Percentiles rank a stretch among this genome's conserved stretches.
phyloP scores from a whole-genome alignment of 2,797 vertebrate species.

The Pachyuromys duprasi region DNA sequence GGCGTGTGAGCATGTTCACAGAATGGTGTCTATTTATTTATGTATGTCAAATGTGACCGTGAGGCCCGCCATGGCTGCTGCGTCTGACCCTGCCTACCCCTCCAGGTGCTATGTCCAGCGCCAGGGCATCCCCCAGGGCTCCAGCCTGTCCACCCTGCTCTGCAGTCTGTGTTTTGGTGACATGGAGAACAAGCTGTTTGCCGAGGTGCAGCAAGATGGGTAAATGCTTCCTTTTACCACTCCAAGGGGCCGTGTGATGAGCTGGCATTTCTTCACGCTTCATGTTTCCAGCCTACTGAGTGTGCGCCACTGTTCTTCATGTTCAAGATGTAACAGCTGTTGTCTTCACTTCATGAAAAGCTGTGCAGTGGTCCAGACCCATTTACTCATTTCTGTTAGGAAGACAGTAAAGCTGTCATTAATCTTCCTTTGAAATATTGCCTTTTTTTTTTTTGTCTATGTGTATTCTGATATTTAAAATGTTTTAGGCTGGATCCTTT shows the following conservation, averaged over 20 bases:
- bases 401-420: background rate
- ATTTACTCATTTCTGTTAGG: background rate
- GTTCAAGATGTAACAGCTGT: background rate
- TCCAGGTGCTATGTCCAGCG: conserved; percentile 92
- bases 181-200: conserved; percentile 94
- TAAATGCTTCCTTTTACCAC: conserved; percentile 75
- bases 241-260: background rate
- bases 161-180: conserved; percentile 97
- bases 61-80: rapidly evolving
- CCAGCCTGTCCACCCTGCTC: conserved; percentile 92
- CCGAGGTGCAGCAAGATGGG: conserved; percentile 89
- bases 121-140: conserved; percentile 96
- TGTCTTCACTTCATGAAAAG: background rate
- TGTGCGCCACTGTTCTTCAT: rapidly evolving
- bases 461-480: background rate
- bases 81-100: rapidly evolving
- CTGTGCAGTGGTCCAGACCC: rapidly evolving
- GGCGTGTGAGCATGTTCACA: background rate
- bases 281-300: too few species aligned
- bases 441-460: background rate
- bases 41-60: rapidly evolving
- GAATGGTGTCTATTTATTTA: background rate
- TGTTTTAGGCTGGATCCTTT: background rate
- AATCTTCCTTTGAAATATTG: too few species aligned
- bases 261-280: background rate